Percentiles rank a stretch among this genome's conserved stretches.
phyloP scores from a whole-genome alignment of 2,113 vertebrate species.

The Narcine bancroftii region DNA sequence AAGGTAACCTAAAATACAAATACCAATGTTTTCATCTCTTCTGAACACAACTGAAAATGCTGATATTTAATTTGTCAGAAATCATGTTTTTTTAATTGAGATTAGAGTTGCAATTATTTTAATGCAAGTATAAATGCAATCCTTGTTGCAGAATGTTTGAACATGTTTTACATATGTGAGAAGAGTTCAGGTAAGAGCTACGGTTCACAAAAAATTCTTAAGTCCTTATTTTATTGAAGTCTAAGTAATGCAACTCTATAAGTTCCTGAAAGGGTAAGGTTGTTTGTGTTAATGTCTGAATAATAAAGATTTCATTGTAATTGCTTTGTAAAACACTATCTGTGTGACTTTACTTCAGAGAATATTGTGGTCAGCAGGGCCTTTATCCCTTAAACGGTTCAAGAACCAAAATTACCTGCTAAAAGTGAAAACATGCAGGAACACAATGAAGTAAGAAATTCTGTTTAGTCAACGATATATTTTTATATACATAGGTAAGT shows the following conservation, averaged over 20 bases:
- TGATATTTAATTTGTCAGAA: neutral
- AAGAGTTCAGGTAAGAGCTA: neutral
- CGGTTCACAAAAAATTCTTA: neutral
- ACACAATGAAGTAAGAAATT: neutral
- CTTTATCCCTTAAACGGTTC: neutral
- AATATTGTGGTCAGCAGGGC: neutral
- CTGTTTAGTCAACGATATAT: neutral
- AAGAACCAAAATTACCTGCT: neutral
- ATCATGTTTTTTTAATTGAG: neutral
- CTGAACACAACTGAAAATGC: neutral
- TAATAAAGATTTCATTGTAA: neutral
- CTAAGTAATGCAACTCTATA: neutral
- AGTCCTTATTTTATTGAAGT: neutral
- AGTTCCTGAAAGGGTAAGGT: neutral
- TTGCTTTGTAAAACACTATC: neutral
- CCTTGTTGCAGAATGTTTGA: neutral
- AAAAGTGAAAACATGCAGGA: neutral
- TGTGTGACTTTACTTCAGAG: neutral
- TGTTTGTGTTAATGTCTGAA: neutral
- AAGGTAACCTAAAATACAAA: neutral
- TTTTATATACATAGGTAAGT: too few relatives aligned
- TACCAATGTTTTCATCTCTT: neutral
- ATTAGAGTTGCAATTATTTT: neutral
- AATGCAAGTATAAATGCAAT: neutral
- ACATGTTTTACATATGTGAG: constrained; percentile 1